Evolutionary conservation across 2,888 invertebrate species (phyloP), one percentile per base, ranked within the genome.

Genomic region (Torymus aiolomorphi): DNA sequence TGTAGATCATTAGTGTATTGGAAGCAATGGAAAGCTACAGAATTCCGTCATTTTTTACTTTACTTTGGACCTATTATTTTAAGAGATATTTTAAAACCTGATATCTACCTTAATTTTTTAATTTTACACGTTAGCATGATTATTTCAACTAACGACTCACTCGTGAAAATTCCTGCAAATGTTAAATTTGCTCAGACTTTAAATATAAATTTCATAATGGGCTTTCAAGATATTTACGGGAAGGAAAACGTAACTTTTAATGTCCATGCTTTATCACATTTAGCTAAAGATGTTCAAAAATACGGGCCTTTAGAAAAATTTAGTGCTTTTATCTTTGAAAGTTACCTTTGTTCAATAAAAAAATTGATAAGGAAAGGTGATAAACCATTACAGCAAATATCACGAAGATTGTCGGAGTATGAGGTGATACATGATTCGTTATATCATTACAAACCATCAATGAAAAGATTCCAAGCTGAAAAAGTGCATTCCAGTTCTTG

Each of bases 331-430:
- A 5, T 18, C 12, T 57, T 70, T 59, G 70, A 70, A 57, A 70
- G 18, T 56, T 49, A 70, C 13, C 31, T 70, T 59, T 59, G 70
- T 18, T 70, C 70, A n/a, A 49, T 57, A 13, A 70, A 70, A 56
- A 70, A 71, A 61, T 61, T 71, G 20, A 61, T 71, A 20, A 16
- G 59, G 61, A 71, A 71, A 51, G 71, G 61, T 10, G 61, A 71
- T 1, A 42, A 61, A 71, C 71, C 71, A 49, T 18, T 71, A 13
- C 51, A 71, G 51, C 71, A 71, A 71, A 71, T 71, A 14, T 11
- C 49, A 18, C 59, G 61, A 71, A 59, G 71, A 18, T 71, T 71
- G 20, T 12, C 61, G 61, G 71, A 71, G 20, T 71, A 71, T 61
- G 61, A 71, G 18, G 13, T 20, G 1, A 51, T 59, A 14, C 59